phyloP scores from a whole-genome alignment of 2,113 vertebrate species.

The Chitala chitala region DNA sequence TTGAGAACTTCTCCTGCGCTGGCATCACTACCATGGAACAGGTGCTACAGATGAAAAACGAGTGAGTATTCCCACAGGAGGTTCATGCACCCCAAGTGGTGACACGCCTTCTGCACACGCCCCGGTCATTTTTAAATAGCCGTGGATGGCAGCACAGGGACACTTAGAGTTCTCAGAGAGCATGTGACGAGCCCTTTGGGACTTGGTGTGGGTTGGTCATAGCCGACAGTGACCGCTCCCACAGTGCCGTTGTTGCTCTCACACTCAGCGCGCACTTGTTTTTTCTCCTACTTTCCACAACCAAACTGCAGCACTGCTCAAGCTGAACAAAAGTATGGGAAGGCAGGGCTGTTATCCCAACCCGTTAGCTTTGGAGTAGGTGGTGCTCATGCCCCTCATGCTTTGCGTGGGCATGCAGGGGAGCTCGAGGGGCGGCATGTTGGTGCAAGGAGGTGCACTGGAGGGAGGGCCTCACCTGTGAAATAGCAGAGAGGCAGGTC shows the following conservation, averaged over 20 bases:
- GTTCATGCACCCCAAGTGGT: too few species aligned
- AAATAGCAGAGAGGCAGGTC: not conserved
- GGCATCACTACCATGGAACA: slow-evolving; percentile 86
- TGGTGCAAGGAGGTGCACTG: not conserved
- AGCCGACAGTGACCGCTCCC: too few species aligned
- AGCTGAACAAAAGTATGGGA: too few species aligned
- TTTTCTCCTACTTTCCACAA: not conserved
- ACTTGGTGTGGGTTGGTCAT: too few species aligned
- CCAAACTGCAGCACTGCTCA: not conserved
- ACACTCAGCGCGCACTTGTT: too few species aligned
- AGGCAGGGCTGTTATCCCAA: slow-evolving; percentile 33
- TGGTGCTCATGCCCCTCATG: not conserved
- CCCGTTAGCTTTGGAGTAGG: not conserved
- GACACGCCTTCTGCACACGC: too few species aligned
- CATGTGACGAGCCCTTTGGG: too few species aligned
- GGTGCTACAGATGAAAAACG: slow-evolving; percentile 80
- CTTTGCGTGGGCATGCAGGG: not conserved
- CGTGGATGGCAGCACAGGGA: too few species aligned
- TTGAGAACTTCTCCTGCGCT: slow-evolving; percentile 74
- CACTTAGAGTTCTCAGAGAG: too few species aligned
- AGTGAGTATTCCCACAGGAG: slow-evolving; percentile 76
- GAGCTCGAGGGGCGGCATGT: not conserved
- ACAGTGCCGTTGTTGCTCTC: too few species aligned
- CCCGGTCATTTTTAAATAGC: too few species aligned
- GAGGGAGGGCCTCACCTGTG: not conserved